Evolutionary conservation across 1,140 invertebrate species (phyloP).

Genomic region (Triops longicaudatus): DNA sequence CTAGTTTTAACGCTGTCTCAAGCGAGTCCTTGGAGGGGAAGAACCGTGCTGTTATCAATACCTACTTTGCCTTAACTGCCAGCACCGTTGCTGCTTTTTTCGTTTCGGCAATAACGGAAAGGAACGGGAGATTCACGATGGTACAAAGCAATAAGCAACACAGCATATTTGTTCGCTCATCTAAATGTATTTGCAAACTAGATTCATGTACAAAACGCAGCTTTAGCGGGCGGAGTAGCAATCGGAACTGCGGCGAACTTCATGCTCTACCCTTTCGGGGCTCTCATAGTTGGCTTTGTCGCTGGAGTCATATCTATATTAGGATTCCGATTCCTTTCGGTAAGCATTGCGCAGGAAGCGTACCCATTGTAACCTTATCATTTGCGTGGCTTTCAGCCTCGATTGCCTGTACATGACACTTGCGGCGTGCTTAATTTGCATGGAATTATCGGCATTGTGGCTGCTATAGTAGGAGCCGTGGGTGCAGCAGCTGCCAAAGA

Average conservation of each 20-base stretch:
- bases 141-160: conserved; percentile 25
- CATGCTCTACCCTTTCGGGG: conserved; percentile 46
- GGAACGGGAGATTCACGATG: conserved; percentile 35
- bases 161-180: not conserved
- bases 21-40: conserved; percentile 39
- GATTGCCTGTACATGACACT: conserved; percentile 73
- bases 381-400: not conserved
- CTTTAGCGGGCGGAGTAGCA: conserved; percentile 44
- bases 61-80: conserved; percentile 44
- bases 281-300: conserved; percentile 44
- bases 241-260: conserved; percentile 48
- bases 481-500: conserved; percentile 61
- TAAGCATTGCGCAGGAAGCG: conserved; percentile 29
- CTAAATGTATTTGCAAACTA: conserved; percentile 20
- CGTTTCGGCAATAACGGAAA: conserved; percentile 41
- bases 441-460: conserved; percentile 83
- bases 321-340: conserved; percentile 43
- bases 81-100: conserved; percentile 43
- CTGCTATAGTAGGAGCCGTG: conserved; percentile 65
- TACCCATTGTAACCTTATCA: not conserved
- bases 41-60: conserved; percentile 48
- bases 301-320: conserved; percentile 44
- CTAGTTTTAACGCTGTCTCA: conserved; percentile 47
- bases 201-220: conserved; percentile 37
- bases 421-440: conserved; percentile 94